Percentiles rank a stretch among this genome's conserved stretches.
Evolutionary conservation across 2,888 invertebrate species (phyloP).

Genomic region (Eristalis arbustorum): DNA sequence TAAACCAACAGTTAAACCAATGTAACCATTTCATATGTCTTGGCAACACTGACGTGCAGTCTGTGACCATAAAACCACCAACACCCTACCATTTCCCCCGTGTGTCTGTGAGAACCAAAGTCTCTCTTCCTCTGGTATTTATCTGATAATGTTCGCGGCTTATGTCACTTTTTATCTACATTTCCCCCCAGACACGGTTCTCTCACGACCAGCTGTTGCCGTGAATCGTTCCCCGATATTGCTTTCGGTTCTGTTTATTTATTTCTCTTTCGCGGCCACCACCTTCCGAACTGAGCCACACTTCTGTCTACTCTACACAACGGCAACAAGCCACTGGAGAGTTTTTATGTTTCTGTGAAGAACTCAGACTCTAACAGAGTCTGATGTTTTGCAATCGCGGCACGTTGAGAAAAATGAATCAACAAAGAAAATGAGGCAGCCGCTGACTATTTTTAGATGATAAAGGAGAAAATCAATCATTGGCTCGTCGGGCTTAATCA

Average conservation of each 20-base stretch:
- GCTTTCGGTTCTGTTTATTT: constrained; percentile 13
- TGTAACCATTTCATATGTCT: too few species aligned
- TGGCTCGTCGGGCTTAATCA: constrained; percentile 10
- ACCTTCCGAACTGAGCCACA: not conserved
- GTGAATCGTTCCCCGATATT: not conserved
- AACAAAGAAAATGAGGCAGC: not conserved
- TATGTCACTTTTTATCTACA: constrained; percentile 10
- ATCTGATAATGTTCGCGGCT: constrained; percentile 9
- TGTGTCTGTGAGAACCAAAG: not conserved
- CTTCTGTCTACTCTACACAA: not conserved
- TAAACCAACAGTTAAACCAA: too few species aligned
- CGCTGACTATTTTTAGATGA: constrained; percentile 28
- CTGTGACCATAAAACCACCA: not conserved
- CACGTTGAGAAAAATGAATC: constrained; percentile 13
- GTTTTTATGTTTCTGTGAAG: not conserved
- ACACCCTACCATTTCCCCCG: not conserved
- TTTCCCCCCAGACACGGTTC: not conserved
- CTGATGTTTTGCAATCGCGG: not conserved
- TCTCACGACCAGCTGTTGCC: constrained; percentile 14
- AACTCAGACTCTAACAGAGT: not conserved
- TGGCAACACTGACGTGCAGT: constrained; percentile 22
- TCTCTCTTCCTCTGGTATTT: not conserved
- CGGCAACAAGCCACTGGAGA: not conserved
- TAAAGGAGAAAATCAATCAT: constrained; percentile 2
- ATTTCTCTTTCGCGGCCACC: not conserved